phyloP scores from a whole-genome alignment of 1,140 invertebrate species.

The Steinernema feltiae region DNA sequence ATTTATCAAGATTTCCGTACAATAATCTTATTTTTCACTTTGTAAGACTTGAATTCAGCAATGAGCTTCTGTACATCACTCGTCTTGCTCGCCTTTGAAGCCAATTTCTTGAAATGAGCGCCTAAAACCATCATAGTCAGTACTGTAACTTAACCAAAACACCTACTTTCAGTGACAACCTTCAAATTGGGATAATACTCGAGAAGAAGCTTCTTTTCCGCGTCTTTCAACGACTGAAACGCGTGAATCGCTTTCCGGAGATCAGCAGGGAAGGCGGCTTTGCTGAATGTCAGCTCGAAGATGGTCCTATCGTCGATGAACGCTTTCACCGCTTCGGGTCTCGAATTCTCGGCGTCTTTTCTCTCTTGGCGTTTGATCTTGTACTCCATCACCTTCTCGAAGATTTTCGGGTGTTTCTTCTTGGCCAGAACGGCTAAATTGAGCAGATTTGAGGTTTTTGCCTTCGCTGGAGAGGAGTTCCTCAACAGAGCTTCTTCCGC shows the following conservation, averaged over 20 bases:
- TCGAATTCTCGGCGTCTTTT: not conserved
- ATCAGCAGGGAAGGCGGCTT: not conserved
- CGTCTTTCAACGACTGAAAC: not conserved
- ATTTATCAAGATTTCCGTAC: too few species aligned
- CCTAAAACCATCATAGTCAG: not conserved
- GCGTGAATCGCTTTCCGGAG: not conserved
- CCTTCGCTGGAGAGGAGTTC: not conserved
- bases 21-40: not conserved
- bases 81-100: not conserved
- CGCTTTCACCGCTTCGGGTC: not conserved
- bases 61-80: not conserved
- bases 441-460: not conserved
- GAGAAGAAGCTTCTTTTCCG: not conserved
- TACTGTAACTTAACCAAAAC: not conserved
- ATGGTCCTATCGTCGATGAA: not conserved
- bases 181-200: slow-evolving; percentile 9
- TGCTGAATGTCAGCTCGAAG: not conserved
- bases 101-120: not conserved
- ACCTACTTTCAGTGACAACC: not conserved
- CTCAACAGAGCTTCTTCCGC: not conserved
- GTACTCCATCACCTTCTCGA: not conserved
- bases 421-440: not conserved
- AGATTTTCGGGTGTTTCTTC: not conserved
- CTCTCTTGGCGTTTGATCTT: not conserved
- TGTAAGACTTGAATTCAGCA: not conserved